Base-by-base conservation (phyloP, 2,888 invertebrate species). In the Nephrotoma guestfalica region DNA sequence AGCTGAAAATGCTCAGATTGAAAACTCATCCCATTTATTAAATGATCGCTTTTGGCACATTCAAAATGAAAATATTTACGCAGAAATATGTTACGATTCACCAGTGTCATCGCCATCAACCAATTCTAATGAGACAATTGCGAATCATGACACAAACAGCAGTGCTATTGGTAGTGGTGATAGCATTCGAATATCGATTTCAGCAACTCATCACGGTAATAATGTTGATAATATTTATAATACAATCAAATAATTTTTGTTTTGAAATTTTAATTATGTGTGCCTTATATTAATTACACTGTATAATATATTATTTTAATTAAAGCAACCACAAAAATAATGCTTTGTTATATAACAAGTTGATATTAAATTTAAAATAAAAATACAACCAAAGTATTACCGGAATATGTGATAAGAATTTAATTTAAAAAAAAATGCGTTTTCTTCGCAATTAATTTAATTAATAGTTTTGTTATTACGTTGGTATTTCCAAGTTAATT, bases 61-160 rank as follows among this genome's bases (percentile, higher is more conserved):
- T 40, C 43, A 40, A 45, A 86, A 3, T 93, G 95, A 95, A 89
- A 95, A 95, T 89, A 95, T 95, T 88, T 95, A 95, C 89, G 94
- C 95, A 86, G 95, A 95, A 90, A 95, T 95, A 87, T 95, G 94
- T 88, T 90, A 90, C 51, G 88, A 88, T 41, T 83, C 15, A 88
- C 89, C 87, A 89, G 89, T 57, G 87, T 88, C 71, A 88, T 88
- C 86, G 9, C 4, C 13, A 6, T 11, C 43, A 7, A 2, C 18
- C 15, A 9, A 42, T 18, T 18, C n/a, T 6, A 41, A 43, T 15
- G 15, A 45, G 9, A 45, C 41, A 30, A 4, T 47, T 43, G 45
- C 89, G 91, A 1, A 91, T 91, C 87, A 90, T 91, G 15, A 90
- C 87, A 51, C 86, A 42, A 41, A 43, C 9, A 40, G 86, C 43